Evolutionary conservation across 2,888 invertebrate genomes (phyloP).

Genomic region (Thereva unica): DNA sequence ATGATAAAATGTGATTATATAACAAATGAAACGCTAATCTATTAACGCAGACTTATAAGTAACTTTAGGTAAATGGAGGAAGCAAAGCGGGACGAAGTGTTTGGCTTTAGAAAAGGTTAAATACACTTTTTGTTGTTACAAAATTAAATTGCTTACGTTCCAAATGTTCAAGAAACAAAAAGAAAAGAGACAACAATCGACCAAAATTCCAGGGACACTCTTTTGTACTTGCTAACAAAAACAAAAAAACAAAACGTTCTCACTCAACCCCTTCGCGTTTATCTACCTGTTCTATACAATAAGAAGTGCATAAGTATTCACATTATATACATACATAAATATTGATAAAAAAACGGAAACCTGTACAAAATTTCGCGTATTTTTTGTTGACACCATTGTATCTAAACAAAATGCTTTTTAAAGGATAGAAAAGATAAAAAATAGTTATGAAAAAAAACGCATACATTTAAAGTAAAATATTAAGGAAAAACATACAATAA

Average conservation of each 20-base stretch:
- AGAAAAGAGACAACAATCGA: slow-evolving; percentile 7
- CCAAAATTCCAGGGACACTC: not conserved
- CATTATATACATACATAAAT: no score
- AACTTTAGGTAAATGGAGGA: no score
- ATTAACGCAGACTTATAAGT: no score
- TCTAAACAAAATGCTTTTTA: slow-evolving; percentile 9
- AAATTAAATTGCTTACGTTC: slow-evolving; percentile 21
- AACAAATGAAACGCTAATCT: slow-evolving; percentile 14
- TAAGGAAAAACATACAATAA: slow-evolving; percentile 24
- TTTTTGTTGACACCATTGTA: slow-evolving; percentile 19
- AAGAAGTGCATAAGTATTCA: no score
- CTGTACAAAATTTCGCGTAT: not conserved
- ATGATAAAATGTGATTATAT: slow-evolving; percentile 35
- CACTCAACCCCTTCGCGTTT: not conserved
- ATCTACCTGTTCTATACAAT: no score
- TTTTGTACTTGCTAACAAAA: not conserved
- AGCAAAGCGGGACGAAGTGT: no score
- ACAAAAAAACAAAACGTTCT: slow-evolving; percentile 8
- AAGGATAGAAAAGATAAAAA: not conserved
- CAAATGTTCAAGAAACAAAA: slow-evolving; percentile 19
- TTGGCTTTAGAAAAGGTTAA: no score
- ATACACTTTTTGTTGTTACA: no score
- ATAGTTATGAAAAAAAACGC: not conserved
- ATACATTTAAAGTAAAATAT: slow-evolving; percentile 13
- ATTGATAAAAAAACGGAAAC: not conserved